Conservation (phyloP, 30 jellyfish, hydroid and myxozoan species). For the Clytia hemisphaerica region DNA sequence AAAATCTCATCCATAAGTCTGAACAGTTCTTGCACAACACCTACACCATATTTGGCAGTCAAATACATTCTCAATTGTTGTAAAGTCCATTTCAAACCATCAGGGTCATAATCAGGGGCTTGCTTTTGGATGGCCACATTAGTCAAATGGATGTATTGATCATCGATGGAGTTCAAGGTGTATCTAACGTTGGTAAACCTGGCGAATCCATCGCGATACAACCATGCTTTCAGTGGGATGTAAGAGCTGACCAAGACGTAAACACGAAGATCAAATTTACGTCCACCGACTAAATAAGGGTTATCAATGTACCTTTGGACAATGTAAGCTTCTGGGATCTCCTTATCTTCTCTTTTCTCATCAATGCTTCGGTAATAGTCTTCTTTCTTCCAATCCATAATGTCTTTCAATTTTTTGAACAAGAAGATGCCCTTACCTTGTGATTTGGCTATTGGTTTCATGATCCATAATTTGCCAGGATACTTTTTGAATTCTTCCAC, state of each 20-base stretch:
- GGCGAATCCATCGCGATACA: constrained; percentile 91
- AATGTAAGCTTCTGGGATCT: constrained; percentile 89
- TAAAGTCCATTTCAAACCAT: constrained; percentile 93
- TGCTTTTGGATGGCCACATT: constrained; percentile 83
- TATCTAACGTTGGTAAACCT: constrained; percentile 78
- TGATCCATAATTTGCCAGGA: constrained; percentile 97
- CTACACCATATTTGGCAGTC: constrained; percentile 86
- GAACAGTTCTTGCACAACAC: constrained; percentile 50
- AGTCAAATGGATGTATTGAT: constrained; percentile 79
- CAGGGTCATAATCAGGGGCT: constrained; percentile 86
- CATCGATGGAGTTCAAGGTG: constrained; percentile 86
- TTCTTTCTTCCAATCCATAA: constrained; percentile 95
- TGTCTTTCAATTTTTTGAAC: constrained; percentile 78
- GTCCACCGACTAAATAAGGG: constrained; percentile 88
- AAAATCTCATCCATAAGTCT: constrained; percentile 88
- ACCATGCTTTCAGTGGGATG: constrained; percentile 85
- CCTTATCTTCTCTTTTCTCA: constrained; percentile 88
- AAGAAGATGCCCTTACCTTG: constrained; percentile 96
- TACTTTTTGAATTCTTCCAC: constrained; percentile 93
- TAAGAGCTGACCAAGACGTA: constrained; percentile 80
- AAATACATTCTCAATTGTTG: constrained; percentile 83
- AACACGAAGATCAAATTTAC: constrained; percentile 82
- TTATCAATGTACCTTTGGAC: constrained; percentile 87
- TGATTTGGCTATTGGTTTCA: constrained; percentile 97
- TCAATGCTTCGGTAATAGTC: constrained; percentile 71